Evolutionary conservation across 2,888 invertebrate species (phyloP), one percentile per base, ranked within the genome.

Genomic region (Synergus laeviventris): DNA sequence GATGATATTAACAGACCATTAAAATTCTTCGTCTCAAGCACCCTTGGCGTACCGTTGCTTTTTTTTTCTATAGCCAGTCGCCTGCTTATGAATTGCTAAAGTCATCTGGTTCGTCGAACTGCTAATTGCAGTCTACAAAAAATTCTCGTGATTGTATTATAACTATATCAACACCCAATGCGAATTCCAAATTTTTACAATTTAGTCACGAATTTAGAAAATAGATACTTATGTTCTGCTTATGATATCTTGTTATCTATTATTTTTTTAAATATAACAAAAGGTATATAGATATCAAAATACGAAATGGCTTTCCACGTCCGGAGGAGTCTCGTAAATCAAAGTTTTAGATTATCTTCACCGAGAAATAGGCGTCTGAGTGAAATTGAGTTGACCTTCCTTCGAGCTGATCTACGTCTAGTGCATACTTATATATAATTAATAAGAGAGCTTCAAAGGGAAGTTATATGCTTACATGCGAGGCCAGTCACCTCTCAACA

Each of bases 1-100:
- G 56, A 12, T 56, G 21, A 56, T 56, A 56, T 56, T 56, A 56
- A 56, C 11, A 56, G 56, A 56, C 21, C 56, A 56, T 56, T 56
- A 56, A 56, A 56, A 56, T 56, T 56, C 56, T 56, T 56, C 56
- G 21, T 12, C 56, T 56, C 21, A 24, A 21, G 56, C 21, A 56
- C 56, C 56, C 56, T 56, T 21, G 56, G 11, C 56, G 21, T 56
- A 21, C 56, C 56, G 21, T 11, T 21, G 21, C 21, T 56, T 56
- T 56, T 11, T 56, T 56, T 56, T 56, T 56, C 56, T 56, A 5
- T 21, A 56, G 11, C 14, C 56, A 56, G 21, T 56, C 56, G 21
- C 1, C 42, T 42, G 56, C 56, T 56, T 56, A 56, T 56, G 56
- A 56, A 24, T 56, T 18, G 56, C 56, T 56, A 56, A 56, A 56